phyloP scores from a whole-genome alignment of 30 jellyfish, hydroid and myxozoan genomes.

The Chrysaora quinquecirrha region DNA sequence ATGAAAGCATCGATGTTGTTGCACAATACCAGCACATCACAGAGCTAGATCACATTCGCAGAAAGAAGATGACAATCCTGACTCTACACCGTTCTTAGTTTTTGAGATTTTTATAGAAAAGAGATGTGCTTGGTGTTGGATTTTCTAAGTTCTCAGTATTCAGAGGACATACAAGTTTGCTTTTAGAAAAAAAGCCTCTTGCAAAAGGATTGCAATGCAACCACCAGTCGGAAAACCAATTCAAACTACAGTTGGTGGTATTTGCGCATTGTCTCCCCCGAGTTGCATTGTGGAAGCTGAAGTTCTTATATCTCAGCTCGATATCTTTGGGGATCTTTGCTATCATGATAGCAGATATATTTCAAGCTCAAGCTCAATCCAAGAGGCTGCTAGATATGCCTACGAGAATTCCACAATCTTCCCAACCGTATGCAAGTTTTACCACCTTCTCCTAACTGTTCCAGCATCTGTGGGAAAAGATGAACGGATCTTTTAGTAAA shows the following conservation, averaged over 20 bases:
- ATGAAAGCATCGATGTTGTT: too few species aligned
- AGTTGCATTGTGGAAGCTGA: neutral
- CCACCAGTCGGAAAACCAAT: neutral
- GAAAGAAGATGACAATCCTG: too few species aligned
- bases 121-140: too few species aligned
- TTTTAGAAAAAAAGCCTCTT: neutral
- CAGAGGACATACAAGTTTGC: neutral
- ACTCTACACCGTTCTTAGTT: too few species aligned
- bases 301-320: neutral
- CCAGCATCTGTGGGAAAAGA: neutral
- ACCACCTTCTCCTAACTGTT: neutral
- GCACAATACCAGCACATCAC: too few species aligned
- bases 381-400: neutral
- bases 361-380: neutral
- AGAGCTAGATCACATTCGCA: too few species aligned
- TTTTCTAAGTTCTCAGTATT: too few species aligned
- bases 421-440: neutral
- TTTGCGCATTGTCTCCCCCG: neutral
- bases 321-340: neutral
- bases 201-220: neutral
- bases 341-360: neutral
- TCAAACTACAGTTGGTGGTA: neutral
- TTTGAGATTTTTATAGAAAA: too few species aligned
- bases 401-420: neutral
- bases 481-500: neutral